Evolutionary conservation across 2,888 invertebrate species (phyloP), one percentile per base, ranked within the genome.

Genomic region (Saturnia japonica): DNA sequence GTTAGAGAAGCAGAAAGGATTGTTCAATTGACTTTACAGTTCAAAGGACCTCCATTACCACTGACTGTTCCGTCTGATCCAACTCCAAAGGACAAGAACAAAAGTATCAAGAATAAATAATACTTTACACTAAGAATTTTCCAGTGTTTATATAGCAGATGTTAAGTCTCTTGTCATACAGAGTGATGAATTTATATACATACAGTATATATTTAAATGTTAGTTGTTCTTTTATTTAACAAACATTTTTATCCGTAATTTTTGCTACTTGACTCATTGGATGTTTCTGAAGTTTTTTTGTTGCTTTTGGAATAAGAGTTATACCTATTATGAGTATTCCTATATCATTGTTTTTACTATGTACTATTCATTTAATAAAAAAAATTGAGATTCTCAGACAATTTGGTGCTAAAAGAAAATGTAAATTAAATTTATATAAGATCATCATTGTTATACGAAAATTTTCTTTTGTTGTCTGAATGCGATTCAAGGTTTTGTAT

Each of bases 1-100:
- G 95, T 97, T 69, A 93, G 97, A 70, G 97, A 97, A 88, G 97
- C 97, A 0, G 96, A 97, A 80, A 93, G 97, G 77, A 94, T 97
- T 72, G 91, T 96, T 60, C 95, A 95, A 74, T 82, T 96, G 73
- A 96, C 96, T 4, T 47, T 83, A n/a, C 93, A 91, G 72, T 94
- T 87, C 74, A 91, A 91, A 82, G 93, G 94, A 19, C 92, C 92
- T 16, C 94, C 93, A 19, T 74, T 90, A 22, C 90, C 89, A 19
- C 16, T 67, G 22, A 19, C 11, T 60, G 51, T 67, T 25, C 34
- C 64, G 40, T 16, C 40, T 9, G 69, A 64, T 11, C 25, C 47
- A 25, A 28, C 54, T 22, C 12, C 57, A 12, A 57, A 57, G 25
- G 11, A 25, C 9, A 22, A 43, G 8, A 57, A 14, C 14, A 12